Base-by-base conservation (phyloP, 2,113 vertebrate species). In the Cheilinus undulatus region DNA sequence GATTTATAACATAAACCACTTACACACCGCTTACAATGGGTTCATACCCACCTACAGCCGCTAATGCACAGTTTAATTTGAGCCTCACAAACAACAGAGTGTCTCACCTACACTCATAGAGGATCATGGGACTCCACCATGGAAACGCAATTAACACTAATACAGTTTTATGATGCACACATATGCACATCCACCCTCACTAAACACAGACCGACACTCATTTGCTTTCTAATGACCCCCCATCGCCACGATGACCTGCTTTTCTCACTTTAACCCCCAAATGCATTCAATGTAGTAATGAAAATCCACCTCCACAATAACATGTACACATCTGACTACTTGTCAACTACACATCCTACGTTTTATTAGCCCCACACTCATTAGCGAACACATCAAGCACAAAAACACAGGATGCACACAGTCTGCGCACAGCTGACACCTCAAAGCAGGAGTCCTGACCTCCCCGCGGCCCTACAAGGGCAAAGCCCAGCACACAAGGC, bases 41-140 rank as follows among this genome's bases (percentile, higher is more conserved):
- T 72, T 78, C 73, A 57, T 71, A 76, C 53, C 83, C 74, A 83
- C 90, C 88, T 77, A 83, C 82, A 71, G 65, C 15, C 82, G 23
- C 86, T 61, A 80, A 83, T 66, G 69, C 82, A 69, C 80, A 74
- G 48, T 83, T 90, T 88, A 85, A 89, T 90, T 92, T 83, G 32
- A 70, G 51, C 53, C 57, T 49, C 56, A 19, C 50, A 68, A 67
- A 72, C 72, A 50, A n/a, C n/a, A n/a, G n/a, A n/a, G n/a, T 9
- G 38, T 43, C 56, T 76, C 79, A 69, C 69, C 69, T 69, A 56
- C 73, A 71, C 80, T 46, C 64, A 26, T 56, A 10, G 46, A 58
- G 81, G 45, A 75, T 68, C 26, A 20, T 24, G 54, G 45, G 51
- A 67, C 80, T 71, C 19, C 7, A 24, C 42, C 50, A 19, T 53